Conservation (phyloP, 2,797 vertebrate genomes). For the Mormyrus hasselquistii region DNA sequence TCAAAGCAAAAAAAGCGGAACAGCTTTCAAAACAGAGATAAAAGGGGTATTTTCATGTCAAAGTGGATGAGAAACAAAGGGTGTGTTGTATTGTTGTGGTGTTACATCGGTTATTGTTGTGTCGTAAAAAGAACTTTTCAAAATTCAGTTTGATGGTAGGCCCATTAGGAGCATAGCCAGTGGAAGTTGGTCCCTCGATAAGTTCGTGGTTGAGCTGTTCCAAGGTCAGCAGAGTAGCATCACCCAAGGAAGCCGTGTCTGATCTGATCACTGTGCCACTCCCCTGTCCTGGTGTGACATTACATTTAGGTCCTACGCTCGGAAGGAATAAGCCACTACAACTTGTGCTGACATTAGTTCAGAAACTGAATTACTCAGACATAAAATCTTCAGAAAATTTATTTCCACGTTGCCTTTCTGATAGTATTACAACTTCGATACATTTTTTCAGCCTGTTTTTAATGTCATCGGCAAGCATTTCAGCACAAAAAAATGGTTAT, state of each 20-base stretch:
- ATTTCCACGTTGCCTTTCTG: neutral
- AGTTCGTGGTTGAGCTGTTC: neutral
- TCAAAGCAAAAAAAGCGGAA: neutral
- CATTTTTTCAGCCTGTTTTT: neutral
- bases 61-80: neutral
- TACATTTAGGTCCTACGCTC: neutral
- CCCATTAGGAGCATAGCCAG: neutral
- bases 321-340: neutral
- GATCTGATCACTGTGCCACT: neutral
- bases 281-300: neutral
- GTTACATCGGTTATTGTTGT: neutral
- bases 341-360: neutral
- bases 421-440: neutral
- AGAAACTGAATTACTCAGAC: neutral
- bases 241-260: neutral
- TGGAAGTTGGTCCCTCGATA: neutral
- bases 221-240: neutral
- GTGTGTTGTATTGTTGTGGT: neutral
- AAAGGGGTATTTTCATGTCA: neutral
- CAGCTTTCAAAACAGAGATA: slow-evolving; percentile 4
- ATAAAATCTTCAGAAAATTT: neutral
- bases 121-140: neutral
- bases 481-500: neutral
- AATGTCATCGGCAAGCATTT: neutral
- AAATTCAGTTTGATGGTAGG: neutral